Conservation (phyloP, 2,797 vertebrate genomes). For the Jordanella pulchra region DNA sequence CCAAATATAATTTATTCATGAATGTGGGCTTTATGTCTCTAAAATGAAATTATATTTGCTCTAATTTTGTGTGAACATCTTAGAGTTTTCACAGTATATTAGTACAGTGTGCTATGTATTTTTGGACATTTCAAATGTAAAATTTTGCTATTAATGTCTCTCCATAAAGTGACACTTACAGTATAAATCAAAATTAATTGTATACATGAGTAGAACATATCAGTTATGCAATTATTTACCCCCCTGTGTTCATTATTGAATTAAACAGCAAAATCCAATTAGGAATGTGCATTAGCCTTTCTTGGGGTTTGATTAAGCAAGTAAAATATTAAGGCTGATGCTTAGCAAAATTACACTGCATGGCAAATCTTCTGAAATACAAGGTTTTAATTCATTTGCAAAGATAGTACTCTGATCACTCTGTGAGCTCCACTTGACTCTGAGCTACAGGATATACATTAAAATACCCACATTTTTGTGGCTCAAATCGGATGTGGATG, state of each 20-base stretch:
- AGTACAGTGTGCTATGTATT: constrained; percentile 10
- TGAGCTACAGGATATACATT: constrained; percentile 22
- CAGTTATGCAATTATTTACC: constrained; percentile 62
- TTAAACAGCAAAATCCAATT: constrained; percentile 79
- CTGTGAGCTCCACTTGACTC: constrained; percentile 8
- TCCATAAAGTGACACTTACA: constrained; percentile 49
- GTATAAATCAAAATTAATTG: constrained; percentile 67
- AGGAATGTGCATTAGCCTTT: constrained; percentile 70
- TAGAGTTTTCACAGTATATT: neutral
- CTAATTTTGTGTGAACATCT: constrained; percentile 5
- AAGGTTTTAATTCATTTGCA: constrained; percentile 47
- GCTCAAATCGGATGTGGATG: neutral
- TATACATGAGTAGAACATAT: constrained; percentile 68
- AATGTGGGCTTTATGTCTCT: neutral
- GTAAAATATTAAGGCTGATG: constrained; percentile 69
- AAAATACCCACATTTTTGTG: constrained; percentile 13
- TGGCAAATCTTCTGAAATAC: constrained; percentile 68
- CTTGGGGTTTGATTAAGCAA: constrained; percentile 74
- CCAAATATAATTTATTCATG: neutral
- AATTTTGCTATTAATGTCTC: constrained; percentile 43
- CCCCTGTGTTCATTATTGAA: constrained; percentile 71
- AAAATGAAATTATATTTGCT: neutral
- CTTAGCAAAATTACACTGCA: constrained; percentile 70
- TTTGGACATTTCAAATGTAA: constrained; percentile 29
- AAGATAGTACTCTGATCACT: constrained; percentile 35